Evolutionary conservation across 2,888 invertebrate species (phyloP).

Genomic region (Hybos culiciformis): DNA sequence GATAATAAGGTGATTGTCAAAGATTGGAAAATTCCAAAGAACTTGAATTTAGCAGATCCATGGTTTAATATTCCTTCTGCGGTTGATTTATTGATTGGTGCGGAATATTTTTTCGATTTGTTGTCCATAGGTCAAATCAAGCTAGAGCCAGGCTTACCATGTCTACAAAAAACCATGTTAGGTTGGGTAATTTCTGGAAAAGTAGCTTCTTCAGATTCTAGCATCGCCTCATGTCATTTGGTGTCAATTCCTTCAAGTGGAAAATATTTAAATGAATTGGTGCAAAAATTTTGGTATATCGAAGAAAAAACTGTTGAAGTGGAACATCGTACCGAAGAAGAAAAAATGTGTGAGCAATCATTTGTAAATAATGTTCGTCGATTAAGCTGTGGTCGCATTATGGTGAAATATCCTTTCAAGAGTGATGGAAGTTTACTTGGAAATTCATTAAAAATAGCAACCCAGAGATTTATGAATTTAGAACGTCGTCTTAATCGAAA

Average conservation of each 20-base stretch:
- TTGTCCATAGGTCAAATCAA: constrained; percentile 3
- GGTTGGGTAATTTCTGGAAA: constrained; percentile 7
- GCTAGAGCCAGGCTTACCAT: not conserved
- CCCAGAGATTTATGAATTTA: not conserved
- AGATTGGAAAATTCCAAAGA: too few relatives aligned
- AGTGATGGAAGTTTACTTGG: not conserved
- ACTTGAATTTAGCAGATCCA: too few relatives aligned
- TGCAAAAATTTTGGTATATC: not conserved
- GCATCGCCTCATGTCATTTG: too few relatives aligned
- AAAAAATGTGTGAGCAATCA: not conserved
- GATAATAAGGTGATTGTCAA: too few relatives aligned
- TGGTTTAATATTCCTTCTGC: too few relatives aligned
- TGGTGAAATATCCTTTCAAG: not conserved
- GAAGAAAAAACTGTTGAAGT: not conserved
- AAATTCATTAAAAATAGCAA: not conserved
- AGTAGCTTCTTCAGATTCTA: too few relatives aligned
- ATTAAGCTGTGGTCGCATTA: not conserved
- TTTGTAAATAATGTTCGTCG: not conserved
- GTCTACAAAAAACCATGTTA: constrained; percentile 2
- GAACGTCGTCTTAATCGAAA: constrained; percentile 7
- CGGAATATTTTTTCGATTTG: constrained; percentile 3
- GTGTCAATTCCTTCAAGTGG: too few relatives aligned
- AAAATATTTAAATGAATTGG: not conserved
- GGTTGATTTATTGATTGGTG: too few relatives aligned
- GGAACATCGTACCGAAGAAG: not conserved